A percentile compares a stretch with the other conserved stretches of the same genome.
These are phyloP conservation scores for Thyatira batis DNA, from an alignment of 2,888 invertebrate genomes.

Conservation along the genomic window DNA sequence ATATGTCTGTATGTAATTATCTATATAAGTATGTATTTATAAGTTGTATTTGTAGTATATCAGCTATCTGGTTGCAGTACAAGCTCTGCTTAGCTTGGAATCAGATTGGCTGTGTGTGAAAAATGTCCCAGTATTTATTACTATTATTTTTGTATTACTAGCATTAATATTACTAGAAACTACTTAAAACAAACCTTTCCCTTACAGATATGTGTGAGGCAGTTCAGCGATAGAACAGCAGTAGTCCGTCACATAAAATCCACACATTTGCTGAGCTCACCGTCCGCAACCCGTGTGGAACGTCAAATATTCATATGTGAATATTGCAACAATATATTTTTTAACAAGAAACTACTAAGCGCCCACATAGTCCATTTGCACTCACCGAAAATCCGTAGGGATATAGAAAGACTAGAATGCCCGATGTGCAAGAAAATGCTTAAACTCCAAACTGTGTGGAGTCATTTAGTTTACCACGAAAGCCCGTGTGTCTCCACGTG, in stretches of 20 bases:
- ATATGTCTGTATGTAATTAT: no score
- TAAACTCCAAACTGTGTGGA: slow-evolving; percentile 23
- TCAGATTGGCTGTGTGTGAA: no score
- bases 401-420: slow-evolving; percentile 24
- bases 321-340: slow-evolving; percentile 48
- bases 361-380: slow-evolving; percentile 38
- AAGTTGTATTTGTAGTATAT: no score
- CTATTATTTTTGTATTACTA: no score
- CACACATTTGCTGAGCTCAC: slow-evolving; percentile 46
- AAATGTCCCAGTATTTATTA: no score
- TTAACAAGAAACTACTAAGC: slow-evolving; percentile 49
- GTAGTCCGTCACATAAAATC: slow-evolving; percentile 47
- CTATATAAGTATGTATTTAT: no score
- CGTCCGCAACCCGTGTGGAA: slow-evolving; percentile 39
- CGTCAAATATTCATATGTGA: slow-evolving; percentile 56
- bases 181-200: no score
- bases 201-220: slow-evolving; percentile 52
- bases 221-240: slow-evolving; percentile 6
- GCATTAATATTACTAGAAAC: no score
- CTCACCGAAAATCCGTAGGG: not conserved
- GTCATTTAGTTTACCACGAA: slow-evolving; percentile 45
- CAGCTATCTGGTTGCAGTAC: no score
- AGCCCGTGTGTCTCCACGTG: slow-evolving; percentile 41
- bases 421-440: slow-evolving; percentile 40
- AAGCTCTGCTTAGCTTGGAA: no score